phyloP scores from a whole-genome alignment of 2,113 vertebrate species.

The Butastur rufipennis region DNA sequence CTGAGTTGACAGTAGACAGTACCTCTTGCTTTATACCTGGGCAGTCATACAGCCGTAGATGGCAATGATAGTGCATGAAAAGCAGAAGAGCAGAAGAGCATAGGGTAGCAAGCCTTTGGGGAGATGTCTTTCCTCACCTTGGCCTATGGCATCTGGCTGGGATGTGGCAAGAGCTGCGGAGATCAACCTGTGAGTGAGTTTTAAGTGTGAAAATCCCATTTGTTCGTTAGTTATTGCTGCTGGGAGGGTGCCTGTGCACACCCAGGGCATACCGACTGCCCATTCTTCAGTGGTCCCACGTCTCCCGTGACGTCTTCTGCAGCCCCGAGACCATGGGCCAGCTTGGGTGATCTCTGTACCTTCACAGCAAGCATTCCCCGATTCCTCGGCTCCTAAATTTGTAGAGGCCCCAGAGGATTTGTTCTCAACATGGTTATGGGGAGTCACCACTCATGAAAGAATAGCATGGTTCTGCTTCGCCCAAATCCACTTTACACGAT shows the following conservation, averaged over 20 bases:
- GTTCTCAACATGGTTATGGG: accelerated
- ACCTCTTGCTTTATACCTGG: background rate
- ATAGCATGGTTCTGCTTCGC: accelerated
- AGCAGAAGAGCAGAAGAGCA: background rate
- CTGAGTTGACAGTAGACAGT: background rate
- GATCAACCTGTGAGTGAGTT: background rate
- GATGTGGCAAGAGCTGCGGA: background rate
- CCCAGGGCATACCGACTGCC: accelerated
- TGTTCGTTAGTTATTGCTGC: background rate
- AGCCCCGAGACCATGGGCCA: accelerated
- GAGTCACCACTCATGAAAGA: background rate
- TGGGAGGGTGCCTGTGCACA: background rate
- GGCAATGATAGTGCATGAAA: background rate
- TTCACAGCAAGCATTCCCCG: too few species aligned
- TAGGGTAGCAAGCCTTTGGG: too few species aligned
- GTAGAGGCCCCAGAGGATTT: background rate
- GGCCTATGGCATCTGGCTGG: background rate
- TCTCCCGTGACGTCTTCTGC: accelerated
- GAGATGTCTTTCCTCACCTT: background rate
- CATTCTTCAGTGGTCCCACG: accelerated
- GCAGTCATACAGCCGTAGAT: accelerated
- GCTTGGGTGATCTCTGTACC: background rate
- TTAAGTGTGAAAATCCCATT: background rate
- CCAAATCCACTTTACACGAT: background rate
- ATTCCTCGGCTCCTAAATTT: background rate